Evolutionary conservation across 2,888 invertebrate genomes (phyloP).

Genomic region (Galerucella pusilla): DNA sequence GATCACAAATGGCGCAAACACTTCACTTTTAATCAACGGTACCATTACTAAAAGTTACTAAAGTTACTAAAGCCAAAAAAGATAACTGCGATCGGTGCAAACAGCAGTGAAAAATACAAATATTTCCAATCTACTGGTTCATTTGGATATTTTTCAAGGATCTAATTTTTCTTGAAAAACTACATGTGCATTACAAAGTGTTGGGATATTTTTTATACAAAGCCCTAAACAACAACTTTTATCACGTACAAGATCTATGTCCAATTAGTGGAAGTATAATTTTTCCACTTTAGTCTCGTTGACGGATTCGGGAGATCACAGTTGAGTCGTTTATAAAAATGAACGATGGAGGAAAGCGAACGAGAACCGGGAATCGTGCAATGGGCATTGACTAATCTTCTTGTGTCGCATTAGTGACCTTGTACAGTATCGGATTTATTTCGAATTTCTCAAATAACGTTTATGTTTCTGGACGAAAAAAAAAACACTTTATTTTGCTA

Average conservation of each 20-base stretch:
- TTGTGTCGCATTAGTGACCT: slow-evolving; percentile 45
- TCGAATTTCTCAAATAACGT: background rate
- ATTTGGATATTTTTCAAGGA: no score
- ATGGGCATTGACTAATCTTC: slow-evolving; percentile 53
- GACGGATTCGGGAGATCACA: slow-evolving; percentile 47
- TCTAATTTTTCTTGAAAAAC: no score
- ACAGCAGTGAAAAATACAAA: no score
- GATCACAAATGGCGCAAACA: no score
- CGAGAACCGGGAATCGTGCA: slow-evolving; percentile 43
- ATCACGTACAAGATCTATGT: slow-evolving; percentile 41
- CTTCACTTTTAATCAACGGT: no score
- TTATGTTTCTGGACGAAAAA: background rate
- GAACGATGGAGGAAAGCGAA: slow-evolving; percentile 40
- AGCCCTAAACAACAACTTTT: slow-evolving; percentile 26
- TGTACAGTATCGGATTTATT: slow-evolving; percentile 29
- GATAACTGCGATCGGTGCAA: no score
- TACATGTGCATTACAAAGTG: no score
- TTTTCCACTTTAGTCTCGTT: slow-evolving; percentile 41
- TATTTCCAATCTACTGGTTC: no score
- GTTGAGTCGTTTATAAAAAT: slow-evolving; percentile 51
- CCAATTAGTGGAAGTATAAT: slow-evolving; percentile 46
- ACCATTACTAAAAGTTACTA: no score
- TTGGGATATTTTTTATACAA: background rate
- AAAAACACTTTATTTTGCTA: background rate
- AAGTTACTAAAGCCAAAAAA: no score